These are phyloP conservation scores for Hipparchia sbordonii DNA, from an alignment of 2,888 invertebrate genomes.

Conservation along the genomic window DNA sequence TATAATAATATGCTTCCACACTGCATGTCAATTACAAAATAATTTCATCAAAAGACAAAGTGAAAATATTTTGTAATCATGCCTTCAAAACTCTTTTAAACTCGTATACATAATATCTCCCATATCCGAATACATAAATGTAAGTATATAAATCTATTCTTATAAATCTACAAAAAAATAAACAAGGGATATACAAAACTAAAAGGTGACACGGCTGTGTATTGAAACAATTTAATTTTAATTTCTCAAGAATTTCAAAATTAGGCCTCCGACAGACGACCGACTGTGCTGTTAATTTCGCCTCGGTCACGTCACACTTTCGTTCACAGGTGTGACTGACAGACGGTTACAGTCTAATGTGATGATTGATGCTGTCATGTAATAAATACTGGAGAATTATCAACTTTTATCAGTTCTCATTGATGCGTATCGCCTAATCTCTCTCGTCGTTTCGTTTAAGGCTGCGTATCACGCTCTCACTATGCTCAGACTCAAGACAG, in stretches of 20 bases:
- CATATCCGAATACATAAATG: constrained; percentile 50
- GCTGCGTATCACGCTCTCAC: no score
- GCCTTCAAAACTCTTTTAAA: constrained; percentile 38
- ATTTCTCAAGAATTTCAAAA: neutral
- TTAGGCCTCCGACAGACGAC: no score
- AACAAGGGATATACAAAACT: constrained; percentile 47
- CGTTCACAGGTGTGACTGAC: no score
- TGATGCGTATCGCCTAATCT: no score
- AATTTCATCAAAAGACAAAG: constrained; percentile 24
- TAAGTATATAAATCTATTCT: constrained; percentile 43
- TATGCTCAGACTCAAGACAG: no score
- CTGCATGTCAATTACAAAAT: constrained; percentile 33
- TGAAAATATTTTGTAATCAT: constrained; percentile 32
- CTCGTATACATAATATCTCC: constrained; percentile 50
- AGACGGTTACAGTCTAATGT: no score
- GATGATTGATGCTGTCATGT: no score
- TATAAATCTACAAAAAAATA: constrained; percentile 58
- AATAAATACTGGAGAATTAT: no score
- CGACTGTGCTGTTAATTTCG: no score
- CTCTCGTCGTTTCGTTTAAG: no score
- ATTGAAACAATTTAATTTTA: neutral
- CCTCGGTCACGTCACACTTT: no score
- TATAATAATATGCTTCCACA: constrained; percentile 38
- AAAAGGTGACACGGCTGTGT: constrained; percentile 42
- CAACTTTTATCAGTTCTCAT: no score